These are phyloP conservation scores for Drosophila nigritarsus DNA, from an alignment of 2,888 invertebrate genomes.

Conservation along the genomic window DNA sequence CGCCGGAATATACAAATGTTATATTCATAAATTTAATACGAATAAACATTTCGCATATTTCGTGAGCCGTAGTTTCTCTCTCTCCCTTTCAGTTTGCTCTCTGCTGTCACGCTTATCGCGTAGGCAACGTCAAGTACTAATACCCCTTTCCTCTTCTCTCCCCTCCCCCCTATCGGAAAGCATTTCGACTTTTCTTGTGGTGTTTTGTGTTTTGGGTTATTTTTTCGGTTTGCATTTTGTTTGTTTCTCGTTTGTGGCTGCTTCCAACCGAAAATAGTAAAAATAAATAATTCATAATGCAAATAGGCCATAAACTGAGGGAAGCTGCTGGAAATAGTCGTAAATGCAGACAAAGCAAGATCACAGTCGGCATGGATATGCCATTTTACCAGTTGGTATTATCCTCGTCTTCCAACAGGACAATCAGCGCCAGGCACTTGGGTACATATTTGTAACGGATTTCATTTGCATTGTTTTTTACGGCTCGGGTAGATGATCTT, in stretches of 20 bases:
- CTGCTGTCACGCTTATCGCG: slow-evolving; percentile 58
- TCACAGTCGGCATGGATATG: slow-evolving; percentile 6
- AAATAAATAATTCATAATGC: slow-evolving; percentile 81
- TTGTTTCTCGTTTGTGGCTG: slow-evolving; percentile 34
- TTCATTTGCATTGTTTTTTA: slow-evolving; percentile 1
- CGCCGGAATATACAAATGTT: slow-evolving; percentile 63
- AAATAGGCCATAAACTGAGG: slow-evolving; percentile 70
- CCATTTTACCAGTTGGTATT: not conserved
- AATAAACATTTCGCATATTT: slow-evolving; percentile 77
- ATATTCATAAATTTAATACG: slow-evolving; percentile 80
- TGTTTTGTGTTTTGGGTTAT: slow-evolving; percentile 31
- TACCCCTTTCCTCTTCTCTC: not conserved
- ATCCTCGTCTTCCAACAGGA: not conserved
- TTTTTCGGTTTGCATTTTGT: slow-evolving; percentile 31
- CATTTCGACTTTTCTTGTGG: slow-evolving; percentile 44
- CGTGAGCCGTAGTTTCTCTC: slow-evolving; percentile 44
- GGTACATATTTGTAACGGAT: slow-evolving; percentile 4
- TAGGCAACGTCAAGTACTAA: slow-evolving; percentile 58
- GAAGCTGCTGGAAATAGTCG: slow-evolving; percentile 35
- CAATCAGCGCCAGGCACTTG: slow-evolving; percentile 6
- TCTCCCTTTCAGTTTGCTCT: slow-evolving; percentile 8
- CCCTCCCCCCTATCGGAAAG: slow-evolving; percentile 30
- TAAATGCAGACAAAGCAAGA: slow-evolving; percentile 43
- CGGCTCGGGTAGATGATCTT: not conserved
- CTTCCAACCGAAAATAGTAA: slow-evolving; percentile 56